phyloP scores from a whole-genome alignment of 23 tunicate genomes.

The Trididemnum clinides region DNA sequence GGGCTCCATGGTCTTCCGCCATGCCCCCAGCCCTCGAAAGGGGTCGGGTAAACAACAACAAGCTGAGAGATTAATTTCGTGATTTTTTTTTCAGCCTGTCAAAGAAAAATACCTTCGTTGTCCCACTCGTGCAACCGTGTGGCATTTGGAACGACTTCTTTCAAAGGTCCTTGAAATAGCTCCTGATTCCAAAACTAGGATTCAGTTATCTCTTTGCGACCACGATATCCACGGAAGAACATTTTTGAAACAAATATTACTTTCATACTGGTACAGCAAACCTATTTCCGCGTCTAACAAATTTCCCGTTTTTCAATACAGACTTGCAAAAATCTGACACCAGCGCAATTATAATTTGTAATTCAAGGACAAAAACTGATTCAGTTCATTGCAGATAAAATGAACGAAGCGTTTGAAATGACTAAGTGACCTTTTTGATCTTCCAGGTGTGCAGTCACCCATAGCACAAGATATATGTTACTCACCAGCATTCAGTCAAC shows the following conservation, averaged over 20 bases:
- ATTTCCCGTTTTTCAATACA: not conserved
- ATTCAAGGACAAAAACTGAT: too few relatives aligned
- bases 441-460: too few relatives aligned
- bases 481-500: too few relatives aligned
- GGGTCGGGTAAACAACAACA: not conserved
- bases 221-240: not conserved
- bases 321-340: not conserved
- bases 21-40: too few relatives aligned
- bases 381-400: too few relatives aligned
- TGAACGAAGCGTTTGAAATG: too few relatives aligned
- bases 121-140: constrained; percentile 65
- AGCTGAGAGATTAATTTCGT: not conserved
- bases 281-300: not conserved
- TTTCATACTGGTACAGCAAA: not conserved
- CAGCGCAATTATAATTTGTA: too few relatives aligned
- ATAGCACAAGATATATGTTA: too few relatives aligned
- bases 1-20: not conserved
- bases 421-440: too few relatives aligned
- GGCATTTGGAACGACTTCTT: constrained; percentile 45
- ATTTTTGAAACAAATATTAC: not conserved
- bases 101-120: constrained; percentile 64
- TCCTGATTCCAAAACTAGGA: not conserved
- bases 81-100: constrained; percentile 23
- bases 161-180: not conserved
- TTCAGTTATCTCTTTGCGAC: not conserved